Conservation (phyloP, 2,797 vertebrate genomes). For the Propithecus deckenii region DNA sequence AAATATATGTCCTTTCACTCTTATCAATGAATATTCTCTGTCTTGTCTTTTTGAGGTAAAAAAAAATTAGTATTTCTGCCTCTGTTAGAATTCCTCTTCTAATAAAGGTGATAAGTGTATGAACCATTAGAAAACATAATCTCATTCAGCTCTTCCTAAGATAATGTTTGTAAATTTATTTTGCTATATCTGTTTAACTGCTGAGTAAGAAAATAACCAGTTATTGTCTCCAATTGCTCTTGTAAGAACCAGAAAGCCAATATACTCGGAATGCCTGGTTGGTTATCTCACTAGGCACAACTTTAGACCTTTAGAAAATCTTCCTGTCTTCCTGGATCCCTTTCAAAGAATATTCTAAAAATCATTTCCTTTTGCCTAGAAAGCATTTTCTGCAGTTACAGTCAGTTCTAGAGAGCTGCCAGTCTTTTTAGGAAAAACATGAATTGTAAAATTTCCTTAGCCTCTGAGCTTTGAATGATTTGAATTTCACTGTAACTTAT, state of each 20-base stretch:
- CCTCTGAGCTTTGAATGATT: not conserved
- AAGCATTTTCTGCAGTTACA: not conserved
- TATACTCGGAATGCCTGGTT: not conserved
- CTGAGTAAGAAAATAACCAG: not conserved
- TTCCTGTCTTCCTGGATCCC: not conserved
- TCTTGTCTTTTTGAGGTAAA: not conserved
- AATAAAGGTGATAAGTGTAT: not conserved
- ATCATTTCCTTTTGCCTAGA: not conserved
- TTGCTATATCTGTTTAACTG: not conserved
- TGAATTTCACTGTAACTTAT: not conserved
- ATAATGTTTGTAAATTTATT: conserved; percentile 17
- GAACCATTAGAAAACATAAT: not conserved
- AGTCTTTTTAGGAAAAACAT: not conserved
- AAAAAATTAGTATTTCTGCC: not conserved
- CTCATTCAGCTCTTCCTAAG: not conserved
- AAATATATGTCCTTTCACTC: not conserved
- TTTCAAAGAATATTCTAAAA: conserved; percentile 18
- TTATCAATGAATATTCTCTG: not conserved
- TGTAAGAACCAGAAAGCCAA: not conserved
- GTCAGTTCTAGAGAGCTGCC: not conserved
- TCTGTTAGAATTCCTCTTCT: not conserved
- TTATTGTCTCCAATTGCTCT: not conserved
- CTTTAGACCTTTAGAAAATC: not conserved
- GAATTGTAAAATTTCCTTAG: not conserved
- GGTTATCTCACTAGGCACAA: not conserved